Conservation (phyloP, 1,140 invertebrate species). For the Habropoda laboriosa region DNA sequence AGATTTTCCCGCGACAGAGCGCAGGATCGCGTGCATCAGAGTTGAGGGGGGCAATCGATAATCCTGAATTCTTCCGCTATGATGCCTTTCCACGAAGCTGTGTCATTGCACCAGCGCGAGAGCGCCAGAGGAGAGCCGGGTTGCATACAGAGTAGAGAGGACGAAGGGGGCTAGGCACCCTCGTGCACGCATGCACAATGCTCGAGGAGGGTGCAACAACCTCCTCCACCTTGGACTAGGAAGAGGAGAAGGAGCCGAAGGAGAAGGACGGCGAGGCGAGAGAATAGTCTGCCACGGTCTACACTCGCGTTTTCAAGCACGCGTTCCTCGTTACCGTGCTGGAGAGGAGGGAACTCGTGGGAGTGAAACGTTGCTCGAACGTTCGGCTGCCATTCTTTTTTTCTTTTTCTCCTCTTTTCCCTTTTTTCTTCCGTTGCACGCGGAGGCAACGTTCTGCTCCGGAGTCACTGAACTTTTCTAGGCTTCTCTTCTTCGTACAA, state of each 20-base stretch:
- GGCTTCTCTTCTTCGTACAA: no score
- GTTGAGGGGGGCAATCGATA: constrained; percentile 30
- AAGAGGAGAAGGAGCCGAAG: constrained; percentile 43
- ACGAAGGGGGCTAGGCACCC: constrained; percentile 54
- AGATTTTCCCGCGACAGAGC: neutral
- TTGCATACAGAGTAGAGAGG: constrained; percentile 49
- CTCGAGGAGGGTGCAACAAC: constrained; percentile 61
- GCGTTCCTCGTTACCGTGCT: constrained; percentile 10
- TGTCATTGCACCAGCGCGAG: constrained; percentile 27
- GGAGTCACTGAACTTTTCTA: constrained; percentile 10
- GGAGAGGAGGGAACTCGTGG: neutral
- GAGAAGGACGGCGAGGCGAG: constrained; percentile 28
- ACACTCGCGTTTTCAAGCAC: constrained; percentile 48
- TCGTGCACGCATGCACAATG: constrained; percentile 58
- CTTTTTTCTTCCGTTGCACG: neutral
- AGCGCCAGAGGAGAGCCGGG: constrained; percentile 42
- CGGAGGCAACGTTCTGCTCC: neutral
- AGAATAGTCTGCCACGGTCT: constrained; percentile 26
- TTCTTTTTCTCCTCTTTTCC: neutral
- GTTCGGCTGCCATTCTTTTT: neutral
- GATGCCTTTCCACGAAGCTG: constrained; percentile 40
- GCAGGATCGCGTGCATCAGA: constrained; percentile 1
- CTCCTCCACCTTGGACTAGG: constrained; percentile 54
- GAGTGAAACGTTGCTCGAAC: constrained; percentile 8
- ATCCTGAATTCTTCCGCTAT: constrained; percentile 39